Percentiles rank a stretch among this genome's conserved stretches.
Conservation (phyloP, 2,113 vertebrate genomes). For the Lophura nycthemera region DNA sequence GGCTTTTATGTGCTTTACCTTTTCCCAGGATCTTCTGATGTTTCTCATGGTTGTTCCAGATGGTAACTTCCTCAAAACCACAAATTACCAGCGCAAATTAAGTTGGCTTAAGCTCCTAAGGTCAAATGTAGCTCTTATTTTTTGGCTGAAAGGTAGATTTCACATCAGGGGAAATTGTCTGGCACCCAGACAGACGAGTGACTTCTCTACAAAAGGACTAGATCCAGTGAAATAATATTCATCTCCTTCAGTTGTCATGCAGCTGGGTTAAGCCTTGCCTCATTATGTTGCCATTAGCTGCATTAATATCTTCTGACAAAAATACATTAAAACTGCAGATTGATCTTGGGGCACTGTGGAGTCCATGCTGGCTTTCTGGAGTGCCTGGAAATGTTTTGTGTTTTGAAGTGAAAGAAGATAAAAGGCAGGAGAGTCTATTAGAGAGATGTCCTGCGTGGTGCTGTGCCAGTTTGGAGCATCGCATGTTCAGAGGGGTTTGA, state of each 20-base stretch:
- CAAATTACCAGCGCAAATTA: conserved; percentile 9
- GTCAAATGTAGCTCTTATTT: not conserved
- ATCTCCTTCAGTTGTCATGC: conserved; percentile 52
- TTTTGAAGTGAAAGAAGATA: not conserved
- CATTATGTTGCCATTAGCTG: conserved; percentile 57
- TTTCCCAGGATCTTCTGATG: not conserved
- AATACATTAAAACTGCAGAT: conserved; percentile 43
- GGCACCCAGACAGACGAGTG: not conserved
- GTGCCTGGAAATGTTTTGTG: not conserved
- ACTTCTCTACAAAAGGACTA: conserved; percentile 14
- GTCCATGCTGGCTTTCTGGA: conserved; percentile 34
- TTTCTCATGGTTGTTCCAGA: not conserved
- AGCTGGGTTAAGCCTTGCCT: conserved; percentile 58
- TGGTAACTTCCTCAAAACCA: not conserved
- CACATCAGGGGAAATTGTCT: not conserved
- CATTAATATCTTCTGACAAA: conserved; percentile 55
- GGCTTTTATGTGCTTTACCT: not conserved
- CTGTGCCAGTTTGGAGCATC: not conserved
- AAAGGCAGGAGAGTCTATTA: conserved; percentile 4
- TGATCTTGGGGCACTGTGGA: conserved; percentile 7
- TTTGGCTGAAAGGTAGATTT: not conserved
- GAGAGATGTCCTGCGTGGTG: not conserved
- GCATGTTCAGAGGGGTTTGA: not conserved
- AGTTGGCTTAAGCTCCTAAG: conserved; percentile 1
- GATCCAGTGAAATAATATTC: conserved; percentile 49